Conservation (phyloP, 2,797 vertebrate species). For the Picus viridis region DNA sequence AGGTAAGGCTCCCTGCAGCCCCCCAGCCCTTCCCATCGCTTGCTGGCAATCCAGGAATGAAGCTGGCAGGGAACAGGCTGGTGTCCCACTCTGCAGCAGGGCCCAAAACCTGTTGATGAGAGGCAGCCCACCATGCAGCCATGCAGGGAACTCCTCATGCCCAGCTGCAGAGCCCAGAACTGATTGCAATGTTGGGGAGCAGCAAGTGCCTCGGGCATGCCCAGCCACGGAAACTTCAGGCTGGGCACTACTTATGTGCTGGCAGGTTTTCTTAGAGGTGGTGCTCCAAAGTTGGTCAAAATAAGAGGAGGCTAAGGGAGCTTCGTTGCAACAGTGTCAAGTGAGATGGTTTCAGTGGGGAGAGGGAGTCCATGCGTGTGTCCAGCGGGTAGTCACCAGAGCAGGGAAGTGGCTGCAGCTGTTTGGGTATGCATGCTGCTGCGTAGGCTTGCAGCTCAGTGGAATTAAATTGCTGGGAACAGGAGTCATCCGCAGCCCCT, state of each 20-base stretch:
- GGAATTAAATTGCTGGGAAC: conserved; percentile 38
- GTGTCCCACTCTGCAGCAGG: fast-evolving
- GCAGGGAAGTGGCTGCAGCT: conserved; percentile 30
- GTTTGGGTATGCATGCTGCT: background rate
- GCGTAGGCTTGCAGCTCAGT: background rate
- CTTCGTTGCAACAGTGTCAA: background rate
- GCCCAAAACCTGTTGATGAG: background rate
- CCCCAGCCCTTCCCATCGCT: background rate
- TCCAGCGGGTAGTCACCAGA: background rate
- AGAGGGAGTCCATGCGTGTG: background rate
- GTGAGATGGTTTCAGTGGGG: background rate
- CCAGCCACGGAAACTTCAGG: fast-evolving
- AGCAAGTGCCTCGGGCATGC: fast-evolving
- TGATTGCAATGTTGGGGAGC: fast-evolving
- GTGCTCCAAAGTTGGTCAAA: background rate
- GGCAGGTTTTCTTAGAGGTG: background rate
- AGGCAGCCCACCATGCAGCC: background rate
- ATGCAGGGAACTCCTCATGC: background rate
- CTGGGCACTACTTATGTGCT: background rate
- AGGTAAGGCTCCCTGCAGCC: background rate
- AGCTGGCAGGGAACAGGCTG: background rate
- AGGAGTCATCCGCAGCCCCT: background rate
- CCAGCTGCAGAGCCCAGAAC: background rate
- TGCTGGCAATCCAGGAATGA: background rate
- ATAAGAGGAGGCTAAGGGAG: background rate